Conservation (phyloP, 2,888 invertebrate species). For the Apamea monoglypha region DNA sequence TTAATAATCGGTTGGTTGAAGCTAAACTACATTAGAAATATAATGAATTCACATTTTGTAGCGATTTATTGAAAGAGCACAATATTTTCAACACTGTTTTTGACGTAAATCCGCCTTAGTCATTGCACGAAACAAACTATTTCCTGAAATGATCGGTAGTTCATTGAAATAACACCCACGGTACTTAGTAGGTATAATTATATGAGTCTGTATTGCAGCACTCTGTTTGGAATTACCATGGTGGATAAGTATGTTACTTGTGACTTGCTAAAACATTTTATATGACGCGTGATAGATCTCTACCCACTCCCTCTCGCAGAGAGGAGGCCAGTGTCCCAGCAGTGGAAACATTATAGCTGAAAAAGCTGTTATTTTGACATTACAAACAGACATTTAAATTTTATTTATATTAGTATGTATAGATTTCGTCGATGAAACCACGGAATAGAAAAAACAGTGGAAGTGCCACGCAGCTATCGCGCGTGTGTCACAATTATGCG, state of each 20-base stretch:
- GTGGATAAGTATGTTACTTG: background rate
- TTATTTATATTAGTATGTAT: too few species aligned
- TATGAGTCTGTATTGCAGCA: background rate
- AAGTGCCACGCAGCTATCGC: too few species aligned
- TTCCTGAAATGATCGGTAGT: conserved; percentile 4
- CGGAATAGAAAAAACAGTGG: too few species aligned
- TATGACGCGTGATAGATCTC: background rate
- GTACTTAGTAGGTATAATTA: background rate
- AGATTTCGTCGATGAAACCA: background rate
- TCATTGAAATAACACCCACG: background rate
- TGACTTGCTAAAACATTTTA: background rate
- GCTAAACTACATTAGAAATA: conserved; percentile 20
- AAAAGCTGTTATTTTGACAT: too few species aligned
- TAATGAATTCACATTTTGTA: conserved; percentile 17
- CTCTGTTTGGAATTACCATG: background rate
- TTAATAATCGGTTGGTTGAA: conserved; percentile 46
- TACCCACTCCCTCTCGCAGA: too few species aligned
- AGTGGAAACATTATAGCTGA: too few species aligned
- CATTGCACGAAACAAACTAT: background rate
- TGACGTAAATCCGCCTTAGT: background rate
- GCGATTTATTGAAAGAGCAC: conserved; percentile 4
- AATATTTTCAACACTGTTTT: conserved; percentile 24
- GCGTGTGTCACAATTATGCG: too few species aligned
- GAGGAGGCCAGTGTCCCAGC: too few species aligned
- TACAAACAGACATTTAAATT: too few species aligned